Conservation (phyloP, 1,140 invertebrate genomes). For the Stratiolaelaps scimitus region DNA sequence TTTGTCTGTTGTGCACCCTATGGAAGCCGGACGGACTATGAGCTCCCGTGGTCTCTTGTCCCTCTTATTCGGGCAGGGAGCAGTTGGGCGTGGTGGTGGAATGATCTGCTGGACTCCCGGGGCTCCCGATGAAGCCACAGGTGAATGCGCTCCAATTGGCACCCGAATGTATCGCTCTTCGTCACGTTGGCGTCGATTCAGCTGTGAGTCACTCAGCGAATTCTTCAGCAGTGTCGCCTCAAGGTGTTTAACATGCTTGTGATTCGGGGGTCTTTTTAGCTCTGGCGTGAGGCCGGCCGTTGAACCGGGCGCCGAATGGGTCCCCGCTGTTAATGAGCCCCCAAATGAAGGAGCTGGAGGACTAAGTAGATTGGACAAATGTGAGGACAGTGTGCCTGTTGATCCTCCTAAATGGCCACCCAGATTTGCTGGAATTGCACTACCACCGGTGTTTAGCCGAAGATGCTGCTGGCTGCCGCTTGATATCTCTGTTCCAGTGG, state of each 20-base stretch:
- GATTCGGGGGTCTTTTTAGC: constrained; percentile 15
- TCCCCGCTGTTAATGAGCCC: no score
- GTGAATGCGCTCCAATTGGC: background rate
- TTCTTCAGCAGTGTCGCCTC: constrained; percentile 15
- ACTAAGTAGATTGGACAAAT: no score
- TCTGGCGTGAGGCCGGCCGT: constrained; percentile 11
- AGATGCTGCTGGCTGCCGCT: no score
- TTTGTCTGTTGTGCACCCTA: no score
- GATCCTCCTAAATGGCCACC: no score
- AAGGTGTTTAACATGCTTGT: constrained; percentile 13
- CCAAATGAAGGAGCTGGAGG: no score
- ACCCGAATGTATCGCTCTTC: constrained; percentile 19
- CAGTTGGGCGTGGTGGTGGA: constrained; percentile 22
- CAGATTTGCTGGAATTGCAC: no score
- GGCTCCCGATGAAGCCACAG: no score
- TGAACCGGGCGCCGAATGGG: background rate
- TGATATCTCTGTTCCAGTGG: no score
- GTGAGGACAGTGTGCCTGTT: no score
- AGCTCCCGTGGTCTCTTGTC: background rate
- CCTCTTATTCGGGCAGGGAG: constrained; percentile 10
- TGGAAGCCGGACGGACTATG: no score
- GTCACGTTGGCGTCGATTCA: background rate
- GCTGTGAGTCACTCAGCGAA: constrained; percentile 10
- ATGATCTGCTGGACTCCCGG: background rate
- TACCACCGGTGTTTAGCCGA: no score